Percentiles rank a stretch among this genome's conserved stretches.
Evolutionary conservation across 2,113 vertebrate species (phyloP).

Genomic region (Notothenia rossii): DNA sequence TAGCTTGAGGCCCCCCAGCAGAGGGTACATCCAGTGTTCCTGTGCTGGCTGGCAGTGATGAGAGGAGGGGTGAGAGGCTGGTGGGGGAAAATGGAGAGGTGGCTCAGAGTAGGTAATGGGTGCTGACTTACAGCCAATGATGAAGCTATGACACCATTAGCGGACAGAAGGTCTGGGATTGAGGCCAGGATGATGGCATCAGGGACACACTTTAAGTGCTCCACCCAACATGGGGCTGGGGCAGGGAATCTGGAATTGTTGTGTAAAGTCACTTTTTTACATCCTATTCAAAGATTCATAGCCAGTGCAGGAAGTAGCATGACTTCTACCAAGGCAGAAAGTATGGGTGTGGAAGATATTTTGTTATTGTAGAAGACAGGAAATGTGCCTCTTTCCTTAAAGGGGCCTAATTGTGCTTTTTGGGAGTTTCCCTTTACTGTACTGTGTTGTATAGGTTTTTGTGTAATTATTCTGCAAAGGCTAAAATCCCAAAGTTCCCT

Average conservation of each 20-base stretch:
- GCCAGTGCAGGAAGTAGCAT: not conserved
- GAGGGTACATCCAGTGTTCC: slow-evolving; percentile 37
- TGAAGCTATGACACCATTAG: slow-evolving; percentile 52
- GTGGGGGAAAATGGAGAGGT: slow-evolving; percentile 23
- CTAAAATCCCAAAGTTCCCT: too few relatives aligned
- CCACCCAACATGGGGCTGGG: not conserved
- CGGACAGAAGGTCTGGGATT: slow-evolving; percentile 46
- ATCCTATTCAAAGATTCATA: not conserved
- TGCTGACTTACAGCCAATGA: slow-evolving; percentile 58
- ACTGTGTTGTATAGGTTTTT: too few relatives aligned
- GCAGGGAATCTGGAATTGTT: not conserved
- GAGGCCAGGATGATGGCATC: slow-evolving; percentile 20
- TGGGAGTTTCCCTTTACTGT: too few relatives aligned
- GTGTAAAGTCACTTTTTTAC: not conserved
- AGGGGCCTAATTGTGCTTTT: too few relatives aligned
- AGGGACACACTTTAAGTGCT: not conserved
- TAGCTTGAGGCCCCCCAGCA: slow-evolving; percentile 27
- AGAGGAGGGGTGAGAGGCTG: slow-evolving; percentile 24
- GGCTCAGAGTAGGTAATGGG: slow-evolving; percentile 53
- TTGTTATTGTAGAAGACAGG: too few relatives aligned
- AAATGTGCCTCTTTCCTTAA: too few relatives aligned
- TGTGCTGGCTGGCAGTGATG: slow-evolving; percentile 47
- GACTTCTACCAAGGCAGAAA: too few relatives aligned
- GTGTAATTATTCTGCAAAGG: too few relatives aligned
- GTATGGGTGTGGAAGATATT: not conserved